Evolutionary conservation across 23 tunicate genomes (phyloP), one percentile per base, ranked within the genome.

Genomic region (Trididemnum nubilum): DNA sequence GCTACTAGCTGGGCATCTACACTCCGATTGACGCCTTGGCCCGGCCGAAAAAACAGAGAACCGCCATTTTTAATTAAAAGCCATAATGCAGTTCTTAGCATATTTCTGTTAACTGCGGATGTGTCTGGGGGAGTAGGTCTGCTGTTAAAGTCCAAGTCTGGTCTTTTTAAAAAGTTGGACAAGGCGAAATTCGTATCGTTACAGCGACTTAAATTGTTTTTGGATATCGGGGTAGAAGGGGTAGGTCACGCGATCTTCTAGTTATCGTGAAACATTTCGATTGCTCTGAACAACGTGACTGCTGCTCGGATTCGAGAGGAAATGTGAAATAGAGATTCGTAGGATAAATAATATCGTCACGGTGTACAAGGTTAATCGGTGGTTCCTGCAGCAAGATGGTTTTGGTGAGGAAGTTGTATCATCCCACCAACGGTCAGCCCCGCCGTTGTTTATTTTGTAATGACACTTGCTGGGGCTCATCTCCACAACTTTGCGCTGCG

Each of bases 341-440:
- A 28, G 98, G 90, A 84, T 88, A 94, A 34, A 94, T 94, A 32
- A 94, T 84, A 1, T 94, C 98, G 75, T 94, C 98, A 54, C 50
- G 64, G 28, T 94, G 86, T 3, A 94, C 98, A 30, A 94, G 90
- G 66, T 85, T 94, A 36, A 94, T 88, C 4, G 98, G 98, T 4
- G 88, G 91, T 91, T 91, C 73, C 29, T 37, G 39, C 7, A 63
- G n/a, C n/a, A 63, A n/a, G n/a, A n/a, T n/a, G n/a, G n/a, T n/a
- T n/a, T n/a, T n/a, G 12, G 57, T 12, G 19, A 12, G 19, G n/a
- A n/a, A n/a, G n/a, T n/a, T n/a, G n/a, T n/a, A n/a, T n/a, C n/a
- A n/a, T n/a, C n/a, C n/a, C n/a, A n/a, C n/a, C n/a, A n/a, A n/a
- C n/a, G n/a, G n/a, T n/a, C n/a, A n/a, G n/a, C n/a, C n/a, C n/a